These are phyloP conservation scores for Hoplodrina ambigua DNA, from an alignment of 2,888 invertebrate genomes.

Conservation along the genomic window DNA sequence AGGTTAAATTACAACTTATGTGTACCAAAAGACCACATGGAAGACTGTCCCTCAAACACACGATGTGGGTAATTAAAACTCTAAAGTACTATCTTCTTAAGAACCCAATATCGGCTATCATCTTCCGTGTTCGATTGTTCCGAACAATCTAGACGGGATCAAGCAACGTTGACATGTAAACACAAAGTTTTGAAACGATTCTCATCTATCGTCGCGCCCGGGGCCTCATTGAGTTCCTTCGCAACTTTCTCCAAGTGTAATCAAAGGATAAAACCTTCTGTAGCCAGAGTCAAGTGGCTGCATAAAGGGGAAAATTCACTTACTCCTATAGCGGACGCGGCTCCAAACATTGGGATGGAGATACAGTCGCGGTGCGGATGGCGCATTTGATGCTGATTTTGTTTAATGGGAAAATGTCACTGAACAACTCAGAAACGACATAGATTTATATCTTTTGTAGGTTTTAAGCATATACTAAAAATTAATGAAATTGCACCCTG, in stretches of 20 bases:
- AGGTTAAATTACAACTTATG: background rate
- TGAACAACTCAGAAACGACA: too few species aligned
- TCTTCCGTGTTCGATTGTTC: slow-evolving; percentile 44
- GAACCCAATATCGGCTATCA: slow-evolving; percentile 44
- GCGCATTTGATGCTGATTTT: slow-evolving; percentile 54
- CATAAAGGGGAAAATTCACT: slow-evolving; percentile 87
- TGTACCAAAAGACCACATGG: background rate
- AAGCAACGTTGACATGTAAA: slow-evolving; percentile 65
- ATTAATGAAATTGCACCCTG: too few species aligned
- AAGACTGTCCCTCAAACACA: background rate
- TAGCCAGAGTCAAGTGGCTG: slow-evolving; percentile 81
- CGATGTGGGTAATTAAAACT: slow-evolving; percentile 23
- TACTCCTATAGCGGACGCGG: slow-evolving; percentile 82
- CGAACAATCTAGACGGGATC: slow-evolving; percentile 55
- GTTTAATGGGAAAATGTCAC: background rate
- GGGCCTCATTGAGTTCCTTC: slow-evolving; percentile 73
- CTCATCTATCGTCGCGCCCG: slow-evolving; percentile 73
- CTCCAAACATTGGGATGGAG: slow-evolving; percentile 81
- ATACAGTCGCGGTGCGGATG: slow-evolving; percentile 60
- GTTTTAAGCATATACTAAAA: background rate
- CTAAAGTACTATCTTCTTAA: slow-evolving; percentile 19
- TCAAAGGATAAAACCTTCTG: slow-evolving; percentile 85
- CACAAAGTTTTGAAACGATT: slow-evolving; percentile 76
- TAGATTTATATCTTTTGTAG: background rate
- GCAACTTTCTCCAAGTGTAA: slow-evolving; percentile 78